These are phyloP conservation scores for Zoanthus sociatus DNA, from an alignment of 92 coral and sea anemone species.

Conservation along the genomic window DNA sequence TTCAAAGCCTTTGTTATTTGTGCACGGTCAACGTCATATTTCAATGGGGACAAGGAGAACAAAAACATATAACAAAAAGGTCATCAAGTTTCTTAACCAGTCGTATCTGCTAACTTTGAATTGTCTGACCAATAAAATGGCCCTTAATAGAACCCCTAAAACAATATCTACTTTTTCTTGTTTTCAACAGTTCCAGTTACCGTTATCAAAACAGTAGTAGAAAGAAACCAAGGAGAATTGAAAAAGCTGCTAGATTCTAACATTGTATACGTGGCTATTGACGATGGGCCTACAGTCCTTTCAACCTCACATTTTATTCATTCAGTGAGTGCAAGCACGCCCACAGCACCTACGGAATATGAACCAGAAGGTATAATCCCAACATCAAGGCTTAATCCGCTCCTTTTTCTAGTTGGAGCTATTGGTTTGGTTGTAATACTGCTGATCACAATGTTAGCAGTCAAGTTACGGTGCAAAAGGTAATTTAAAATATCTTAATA, in stretches of 20 bases:
- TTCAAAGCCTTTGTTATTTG: too few species aligned
- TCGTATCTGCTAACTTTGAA: too few species aligned
- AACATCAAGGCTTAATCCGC: not conserved
- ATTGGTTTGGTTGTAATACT: constrained; percentile 5
- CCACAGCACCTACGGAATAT: not conserved
- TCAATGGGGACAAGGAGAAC: too few species aligned
- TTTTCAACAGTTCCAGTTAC: constrained; percentile 24
- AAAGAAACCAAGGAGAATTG: constrained; percentile 23
- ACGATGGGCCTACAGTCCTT: not conserved
- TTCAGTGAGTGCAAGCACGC: not conserved
- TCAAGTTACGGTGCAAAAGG: not conserved
- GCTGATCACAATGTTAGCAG: constrained; percentile 18
- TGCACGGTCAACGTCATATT: too few species aligned
- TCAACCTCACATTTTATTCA: not conserved
- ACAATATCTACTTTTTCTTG: not conserved
- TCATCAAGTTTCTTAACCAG: too few species aligned
- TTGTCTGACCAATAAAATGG: too few species aligned
- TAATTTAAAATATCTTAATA: too few species aligned
- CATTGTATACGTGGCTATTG: constrained; percentile 32
- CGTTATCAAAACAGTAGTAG: constrained; percentile 31
- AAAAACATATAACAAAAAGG: too few species aligned
- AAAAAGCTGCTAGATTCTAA: constrained; percentile 35
- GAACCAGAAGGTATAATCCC: not conserved
- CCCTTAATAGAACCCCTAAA: too few species aligned
- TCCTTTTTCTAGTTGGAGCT: constrained; percentile 18